These are phyloP conservation scores for Pachymerium ferrugineum DNA, from an alignment of 2,888 invertebrate species.

Conservation along the genomic window DNA sequence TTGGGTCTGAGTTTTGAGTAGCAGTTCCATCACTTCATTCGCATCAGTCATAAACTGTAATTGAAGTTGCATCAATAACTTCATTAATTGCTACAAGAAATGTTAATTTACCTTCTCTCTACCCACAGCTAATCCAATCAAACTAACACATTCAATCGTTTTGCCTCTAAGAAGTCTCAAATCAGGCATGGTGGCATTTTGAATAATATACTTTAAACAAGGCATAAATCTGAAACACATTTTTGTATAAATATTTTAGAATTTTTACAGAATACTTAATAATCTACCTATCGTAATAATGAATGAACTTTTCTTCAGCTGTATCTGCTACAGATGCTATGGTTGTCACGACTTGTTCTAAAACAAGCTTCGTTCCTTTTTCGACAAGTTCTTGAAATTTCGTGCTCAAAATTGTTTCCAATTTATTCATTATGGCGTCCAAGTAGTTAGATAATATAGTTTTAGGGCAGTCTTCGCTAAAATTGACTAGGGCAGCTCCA, in stretches of 20 bases:
- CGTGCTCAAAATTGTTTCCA: constrained; percentile 79
- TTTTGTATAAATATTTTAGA: background rate
- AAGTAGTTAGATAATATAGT: constrained; percentile 83
- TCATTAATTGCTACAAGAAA: too few relatives aligned
- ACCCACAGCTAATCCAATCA: constrained; percentile 72
- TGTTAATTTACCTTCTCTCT: constrained; percentile 46
- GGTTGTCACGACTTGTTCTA: constrained; percentile 98
- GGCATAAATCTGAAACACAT: constrained; percentile 64
- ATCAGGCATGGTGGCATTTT: constrained; percentile 82
- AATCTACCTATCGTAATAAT: constrained; percentile 76
- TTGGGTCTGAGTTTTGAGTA: constrained; percentile 83
- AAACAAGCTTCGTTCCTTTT: constrained; percentile 88
- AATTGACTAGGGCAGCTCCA: constrained; percentile 95
- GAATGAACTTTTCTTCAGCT: constrained; percentile 89
- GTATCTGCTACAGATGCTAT: constrained; percentile 98
- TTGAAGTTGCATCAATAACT: too few relatives aligned
- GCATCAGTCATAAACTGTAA: constrained; percentile 76
- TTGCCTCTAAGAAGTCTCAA: constrained; percentile 89
- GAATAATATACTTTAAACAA: constrained; percentile 92
- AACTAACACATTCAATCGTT: constrained; percentile 96
- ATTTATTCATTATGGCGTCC: constrained; percentile 81
- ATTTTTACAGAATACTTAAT: background rate
- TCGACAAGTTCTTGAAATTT: constrained; percentile 93
- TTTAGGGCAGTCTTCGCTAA: constrained; percentile 98
- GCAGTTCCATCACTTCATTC: constrained; percentile 89